Evolutionary conservation across 2,797 vertebrate genomes (phyloP).

Genomic region (Anguilla obscura): DNA sequence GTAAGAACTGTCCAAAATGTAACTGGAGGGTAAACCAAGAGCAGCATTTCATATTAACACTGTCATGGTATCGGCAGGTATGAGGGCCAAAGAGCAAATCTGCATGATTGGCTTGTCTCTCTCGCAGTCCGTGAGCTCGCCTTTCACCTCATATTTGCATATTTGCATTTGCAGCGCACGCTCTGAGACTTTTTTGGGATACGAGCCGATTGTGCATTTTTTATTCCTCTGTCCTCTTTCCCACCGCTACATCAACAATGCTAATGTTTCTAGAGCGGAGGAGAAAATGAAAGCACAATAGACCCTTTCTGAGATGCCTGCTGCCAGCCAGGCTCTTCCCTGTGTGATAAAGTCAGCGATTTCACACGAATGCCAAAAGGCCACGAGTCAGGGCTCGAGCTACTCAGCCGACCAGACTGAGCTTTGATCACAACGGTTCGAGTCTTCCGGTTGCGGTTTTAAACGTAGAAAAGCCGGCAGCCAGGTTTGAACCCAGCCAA

Average conservation of each 20-base stretch:
- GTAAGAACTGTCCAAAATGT: too few relatives aligned
- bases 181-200: background rate
- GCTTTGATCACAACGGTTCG: background rate
- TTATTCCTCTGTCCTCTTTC: background rate
- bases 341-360: background rate
- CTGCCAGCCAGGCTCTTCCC: background rate
- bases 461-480: conserved; percentile 59
- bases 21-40: too few relatives aligned
- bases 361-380: background rate
- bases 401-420: background rate
- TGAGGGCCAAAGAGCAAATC: too few relatives aligned
- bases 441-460: background rate
- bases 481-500: background rate
- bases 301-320: background rate
- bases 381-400: conserved; percentile 6
- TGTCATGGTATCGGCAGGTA: too few relatives aligned
- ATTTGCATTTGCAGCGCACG: background rate
- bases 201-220: background rate
- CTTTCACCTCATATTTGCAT: too few relatives aligned
- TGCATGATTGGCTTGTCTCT: too few relatives aligned
- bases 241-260: background rate
- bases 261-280: background rate
- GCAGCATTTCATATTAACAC: too few relatives aligned
- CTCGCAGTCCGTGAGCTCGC: too few relatives aligned
- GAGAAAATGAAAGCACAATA: background rate